A percentile compares a stretch with the other conserved stretches of the same genome.
Conservation (phyloP, 2,888 invertebrate species). For the Chymomyza caudatula region DNA sequence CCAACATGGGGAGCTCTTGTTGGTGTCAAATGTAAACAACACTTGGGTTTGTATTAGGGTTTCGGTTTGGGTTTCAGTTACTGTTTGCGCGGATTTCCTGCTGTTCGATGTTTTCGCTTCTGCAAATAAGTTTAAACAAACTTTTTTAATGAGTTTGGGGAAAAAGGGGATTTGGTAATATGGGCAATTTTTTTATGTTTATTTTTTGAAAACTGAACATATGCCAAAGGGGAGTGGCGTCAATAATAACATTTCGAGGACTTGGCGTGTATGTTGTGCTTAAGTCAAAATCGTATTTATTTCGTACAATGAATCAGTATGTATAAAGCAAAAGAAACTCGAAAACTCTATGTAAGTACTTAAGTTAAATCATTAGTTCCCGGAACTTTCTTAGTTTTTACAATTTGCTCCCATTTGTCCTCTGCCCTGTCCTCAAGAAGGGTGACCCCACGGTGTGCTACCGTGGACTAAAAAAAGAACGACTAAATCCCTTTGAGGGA, state of each 20-base stretch:
- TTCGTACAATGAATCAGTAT: too few species aligned
- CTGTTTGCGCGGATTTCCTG: slow-evolving; percentile 5
- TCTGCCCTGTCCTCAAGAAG: too few species aligned
- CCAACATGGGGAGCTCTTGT: slow-evolving; percentile 38
- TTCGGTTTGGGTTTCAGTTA: slow-evolving; percentile 4
- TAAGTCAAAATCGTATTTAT: too few species aligned
- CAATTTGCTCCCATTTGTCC: too few species aligned
- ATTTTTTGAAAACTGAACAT: not conserved
- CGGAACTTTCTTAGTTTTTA: too few species aligned
- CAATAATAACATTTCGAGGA: not conserved
- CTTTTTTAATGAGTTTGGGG: slow-evolving; percentile 36
- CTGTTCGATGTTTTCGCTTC: slow-evolving; percentile 19
- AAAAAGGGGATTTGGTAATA: not conserved
- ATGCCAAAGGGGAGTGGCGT: not conserved
- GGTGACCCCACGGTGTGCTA: too few species aligned
- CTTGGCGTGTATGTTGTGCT: not conserved
- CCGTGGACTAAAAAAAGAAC: too few species aligned
- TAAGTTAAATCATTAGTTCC: too few species aligned
- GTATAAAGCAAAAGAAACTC: too few species aligned
- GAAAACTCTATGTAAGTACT: too few species aligned
- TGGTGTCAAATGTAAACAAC: slow-evolving; percentile 67
- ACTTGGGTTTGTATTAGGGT: slow-evolving; percentile 31
- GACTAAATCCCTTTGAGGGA: too few species aligned
- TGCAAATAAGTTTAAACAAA: slow-evolving; percentile 35
- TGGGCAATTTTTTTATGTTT: not conserved